Evolutionary conservation across 2,888 invertebrate species (phyloP).

Genomic region (Esperia sulphurella): DNA sequence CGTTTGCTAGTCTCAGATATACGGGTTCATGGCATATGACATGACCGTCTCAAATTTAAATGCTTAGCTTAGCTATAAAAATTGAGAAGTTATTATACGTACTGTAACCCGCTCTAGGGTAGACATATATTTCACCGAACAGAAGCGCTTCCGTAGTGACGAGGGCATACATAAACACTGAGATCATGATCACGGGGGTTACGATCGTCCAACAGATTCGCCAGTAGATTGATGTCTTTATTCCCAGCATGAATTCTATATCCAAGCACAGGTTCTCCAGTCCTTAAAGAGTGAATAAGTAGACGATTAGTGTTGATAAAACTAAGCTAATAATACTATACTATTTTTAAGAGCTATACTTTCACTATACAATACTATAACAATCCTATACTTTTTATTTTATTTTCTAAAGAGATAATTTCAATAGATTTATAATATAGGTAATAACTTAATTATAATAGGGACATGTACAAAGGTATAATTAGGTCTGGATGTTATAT

Average conservation of each 20-base stretch:
- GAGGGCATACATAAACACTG: conserved; percentile 86
- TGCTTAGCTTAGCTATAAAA: background rate
- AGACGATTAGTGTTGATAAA: background rate
- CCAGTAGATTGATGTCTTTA: conserved; percentile 86
- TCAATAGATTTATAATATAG: too few species aligned
- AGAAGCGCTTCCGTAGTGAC: conserved; percentile 79
- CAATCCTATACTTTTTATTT: too few species aligned
- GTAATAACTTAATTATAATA: too few species aligned
- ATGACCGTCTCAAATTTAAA: background rate
- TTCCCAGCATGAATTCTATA: conserved; percentile 88
- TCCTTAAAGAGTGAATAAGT: conserved; percentile 36
- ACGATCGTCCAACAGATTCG: conserved; percentile 87
- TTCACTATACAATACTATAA: too few species aligned
- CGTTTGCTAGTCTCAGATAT: too few species aligned
- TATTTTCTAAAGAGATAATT: too few species aligned
- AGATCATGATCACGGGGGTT: conserved; percentile 84
- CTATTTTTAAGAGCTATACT: too few species aligned
- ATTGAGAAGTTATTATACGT: conserved; percentile 29
- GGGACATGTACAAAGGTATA: too few species aligned
- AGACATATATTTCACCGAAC: conserved; percentile 78
- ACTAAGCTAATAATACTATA: too few species aligned
- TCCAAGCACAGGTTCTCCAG: conserved; percentile 76
- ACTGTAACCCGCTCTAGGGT: conserved; percentile 82
- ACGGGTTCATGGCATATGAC: too few species aligned
- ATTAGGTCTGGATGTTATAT: too few species aligned